Evolutionary conservation across 1,140 invertebrate genomes (phyloP).

Genomic region (Danaus plexippus): DNA sequence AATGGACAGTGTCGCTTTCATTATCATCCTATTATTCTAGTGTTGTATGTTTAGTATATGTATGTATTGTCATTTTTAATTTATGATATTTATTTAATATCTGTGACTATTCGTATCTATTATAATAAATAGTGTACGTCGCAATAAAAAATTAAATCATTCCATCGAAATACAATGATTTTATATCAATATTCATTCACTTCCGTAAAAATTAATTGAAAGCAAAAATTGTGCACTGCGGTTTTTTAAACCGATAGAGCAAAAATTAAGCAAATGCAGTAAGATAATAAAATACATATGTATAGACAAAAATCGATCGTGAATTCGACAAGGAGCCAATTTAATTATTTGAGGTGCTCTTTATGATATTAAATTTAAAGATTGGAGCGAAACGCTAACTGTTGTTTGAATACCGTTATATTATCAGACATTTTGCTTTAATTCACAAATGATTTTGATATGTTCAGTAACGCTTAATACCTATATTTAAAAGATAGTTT

Average conservation of each 20-base stretch:
- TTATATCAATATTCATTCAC: no score
- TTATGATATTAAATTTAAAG: slow-evolving; percentile 20
- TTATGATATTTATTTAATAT: no score
- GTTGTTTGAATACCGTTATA: slow-evolving; percentile 13
- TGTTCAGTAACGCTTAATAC: no score
- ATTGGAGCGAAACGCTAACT: slow-evolving; percentile 19
- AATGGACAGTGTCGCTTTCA: no score
- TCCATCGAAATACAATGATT: slow-evolving; percentile 27
- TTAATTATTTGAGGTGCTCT: background rate
- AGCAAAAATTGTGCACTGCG: slow-evolving; percentile 13
- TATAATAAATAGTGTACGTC: no score
- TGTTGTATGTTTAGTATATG: no score
- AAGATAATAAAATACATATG: slow-evolving; percentile 2
- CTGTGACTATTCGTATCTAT: no score
- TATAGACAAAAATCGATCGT: slow-evolving; percentile 8
- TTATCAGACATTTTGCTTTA: slow-evolving; percentile 3
- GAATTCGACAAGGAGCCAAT: no score
- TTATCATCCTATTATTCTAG: no score
- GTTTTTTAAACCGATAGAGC: slow-evolving; percentile 9
- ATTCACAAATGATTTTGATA: no score
- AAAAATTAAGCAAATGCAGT: slow-evolving; percentile 12
- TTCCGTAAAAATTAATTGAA: slow-evolving; percentile 24
- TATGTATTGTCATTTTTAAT: no score
- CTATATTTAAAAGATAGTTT: no score
- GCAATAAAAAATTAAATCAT: slow-evolving; percentile 15